Base-by-base conservation (phyloP, 2,113 vertebrate species). In the Geothlypis trichas region DNA sequence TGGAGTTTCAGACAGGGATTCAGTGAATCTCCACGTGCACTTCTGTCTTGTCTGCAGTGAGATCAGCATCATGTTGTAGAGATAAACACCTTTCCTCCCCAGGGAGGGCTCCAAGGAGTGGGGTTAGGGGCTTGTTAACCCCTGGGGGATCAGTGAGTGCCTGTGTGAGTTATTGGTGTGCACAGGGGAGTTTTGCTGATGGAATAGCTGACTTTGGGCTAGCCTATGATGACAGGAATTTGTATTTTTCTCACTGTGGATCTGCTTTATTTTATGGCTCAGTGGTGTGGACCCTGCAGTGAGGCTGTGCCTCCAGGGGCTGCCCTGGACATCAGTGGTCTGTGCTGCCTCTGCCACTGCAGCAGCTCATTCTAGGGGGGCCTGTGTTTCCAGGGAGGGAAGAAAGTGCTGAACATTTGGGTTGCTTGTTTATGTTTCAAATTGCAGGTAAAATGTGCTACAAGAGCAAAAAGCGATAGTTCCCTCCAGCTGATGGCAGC, bases 61-160 rank as follows among this genome's bases (percentile, higher is more conserved):
- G 52, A 87, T 91, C 52, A 74, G 22, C 73, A 55, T 47, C 41
- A 3, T 39, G 33, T 33, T 37, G 69, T 46, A 61, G 66, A 58
- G 66, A 37, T 85, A 49, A 85, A 44, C 42, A 24, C 30, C 22
- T 67, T 16, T 67, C 18, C 41, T 86, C 37, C 72, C 39, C 4
- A 7, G 41, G 54, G 59, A 7, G 41, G 54, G 59, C 49, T 67
- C 63, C 3, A 16, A 24, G 79, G 59, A 51, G 21, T 0, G 0
- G 27, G 33, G 37, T 79, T 51, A 83, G 69, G 12, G 5, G 4
- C 10, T 63, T 4, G 1, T 28, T 84, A 84, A 73, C 71, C 37
- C 4, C 3, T 18, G 0, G 0, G 1, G 22, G 41, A 9, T 41
- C 51, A 55, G 31, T 0, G 10, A 26, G 58, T 75, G 62, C 63